A percentile compares a stretch with the other conserved stretches of the same genome.
Conservation (phyloP, 2,888 invertebrate species). For the Kuschelorhynchus macadamiae region DNA sequence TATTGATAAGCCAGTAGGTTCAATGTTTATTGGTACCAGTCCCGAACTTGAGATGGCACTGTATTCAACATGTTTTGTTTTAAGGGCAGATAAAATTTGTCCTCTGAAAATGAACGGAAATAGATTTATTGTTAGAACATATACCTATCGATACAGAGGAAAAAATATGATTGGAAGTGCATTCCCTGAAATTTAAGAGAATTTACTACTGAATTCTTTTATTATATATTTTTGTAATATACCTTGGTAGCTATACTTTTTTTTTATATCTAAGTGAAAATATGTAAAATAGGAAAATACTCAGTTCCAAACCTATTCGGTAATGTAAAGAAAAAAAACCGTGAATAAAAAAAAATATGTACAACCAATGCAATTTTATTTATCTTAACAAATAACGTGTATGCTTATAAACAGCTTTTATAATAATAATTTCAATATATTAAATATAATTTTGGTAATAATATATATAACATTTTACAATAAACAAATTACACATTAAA, state of each 20-base stretch:
- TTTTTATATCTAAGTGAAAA: too few species aligned
- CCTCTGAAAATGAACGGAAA: conserved; percentile 81
- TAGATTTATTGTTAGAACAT: conserved; percentile 81
- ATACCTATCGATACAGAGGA: conserved; percentile 79
- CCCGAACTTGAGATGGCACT: conserved; percentile 93
- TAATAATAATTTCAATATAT: background rate
- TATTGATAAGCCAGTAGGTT: conserved; percentile 82
- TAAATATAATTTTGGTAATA: background rate
- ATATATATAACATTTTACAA: conserved; percentile 6
- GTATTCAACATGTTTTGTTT: conserved; percentile 88
- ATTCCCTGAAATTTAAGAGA: conserved; percentile 80
- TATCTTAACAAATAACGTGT: too few species aligned
- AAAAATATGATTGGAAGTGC: conserved; percentile 86
- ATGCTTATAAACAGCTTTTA: too few species aligned
- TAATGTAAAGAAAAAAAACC: background rate
- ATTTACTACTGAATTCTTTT: background rate
- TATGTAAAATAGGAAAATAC: too few species aligned
- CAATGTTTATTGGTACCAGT: conserved; percentile 87
- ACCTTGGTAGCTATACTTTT: too few species aligned
- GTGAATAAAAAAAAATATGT: too few species aligned
- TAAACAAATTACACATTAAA: conserved; percentile 26
- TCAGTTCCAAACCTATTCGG: too few species aligned
- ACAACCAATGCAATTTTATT: too few species aligned
- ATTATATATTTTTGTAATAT: too few species aligned
- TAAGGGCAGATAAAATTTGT: conserved; percentile 82